Percentiles rank a stretch among this genome's conserved stretches.
Evolutionary conservation across 2,113 vertebrate species (phyloP).

Genomic region (Megaleporinus macrocephalus): DNA sequence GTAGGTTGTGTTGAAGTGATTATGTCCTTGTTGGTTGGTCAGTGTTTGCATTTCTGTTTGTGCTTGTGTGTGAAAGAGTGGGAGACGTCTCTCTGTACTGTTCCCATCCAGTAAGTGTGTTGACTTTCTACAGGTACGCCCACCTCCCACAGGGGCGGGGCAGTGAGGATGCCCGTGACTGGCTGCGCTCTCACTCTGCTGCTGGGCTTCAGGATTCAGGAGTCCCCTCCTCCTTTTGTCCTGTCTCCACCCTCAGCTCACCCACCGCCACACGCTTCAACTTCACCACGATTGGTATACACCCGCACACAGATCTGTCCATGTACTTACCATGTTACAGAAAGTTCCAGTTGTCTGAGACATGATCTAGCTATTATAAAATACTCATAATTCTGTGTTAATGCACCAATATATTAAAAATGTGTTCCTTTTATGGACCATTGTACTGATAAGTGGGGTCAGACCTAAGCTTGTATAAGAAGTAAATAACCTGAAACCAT

Average conservation of each 20-base stretch:
- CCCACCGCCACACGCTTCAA: conserved; percentile 87
- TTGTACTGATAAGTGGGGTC: no score
- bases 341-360: no score
- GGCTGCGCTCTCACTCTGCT: conserved; percentile 86
- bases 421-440: no score
- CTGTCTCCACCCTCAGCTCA: conserved; percentile 84
- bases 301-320: background rate
- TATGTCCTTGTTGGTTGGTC: background rate
- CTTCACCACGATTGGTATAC: conserved; percentile 86
- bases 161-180: conserved; percentile 87
- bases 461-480: no score
- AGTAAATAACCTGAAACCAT: no score
- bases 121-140: conserved; percentile 75
- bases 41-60: background rate
- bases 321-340: background rate
- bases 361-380: no score
- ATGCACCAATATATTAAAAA: no score
- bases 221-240: conserved; percentile 80
- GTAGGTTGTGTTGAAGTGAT: background rate
- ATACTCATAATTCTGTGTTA: no score
- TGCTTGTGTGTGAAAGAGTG: background rate
- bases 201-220: conserved; percentile 83
- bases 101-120: background rate
- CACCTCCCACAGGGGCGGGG: conserved; percentile 83
- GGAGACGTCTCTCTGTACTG: background rate